Evolutionary conservation across 1,140 invertebrate genomes (phyloP), one percentile per base, ranked within the genome.

Genomic region (Monochamus saltuarius): DNA sequence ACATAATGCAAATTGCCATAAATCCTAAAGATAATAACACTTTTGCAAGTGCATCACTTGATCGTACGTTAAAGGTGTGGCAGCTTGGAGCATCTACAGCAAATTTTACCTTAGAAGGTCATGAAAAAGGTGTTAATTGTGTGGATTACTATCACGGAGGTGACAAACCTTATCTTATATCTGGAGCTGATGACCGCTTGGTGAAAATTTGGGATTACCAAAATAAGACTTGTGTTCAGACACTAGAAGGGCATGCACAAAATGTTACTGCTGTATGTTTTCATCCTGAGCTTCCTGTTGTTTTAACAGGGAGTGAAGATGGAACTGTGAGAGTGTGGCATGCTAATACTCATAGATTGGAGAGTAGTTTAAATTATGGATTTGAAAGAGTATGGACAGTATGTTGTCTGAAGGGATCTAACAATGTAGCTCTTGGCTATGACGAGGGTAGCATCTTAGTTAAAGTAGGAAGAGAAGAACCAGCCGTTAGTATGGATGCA

Each of bases 11-110:
- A 78, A 92, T 99, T 70, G 96, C 97, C 0, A 94, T 99, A 65
- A 99, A 99, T 81, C 98, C 98, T 0, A 99, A 99, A 77, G 98
- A 99, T 75, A 99, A 99, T 77, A 99, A 99, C 75, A 99, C 97
- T n/a, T 99, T 99, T 81, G 98, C 97, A 4, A 97, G 94, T 74
- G 98, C 97, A 19, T 99, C 97, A 16, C 81, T 99, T 1, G 98
- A 99, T 79, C 87, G 94, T 62, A 98, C 95, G 1, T 88, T 99
- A 6, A 99, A 99, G 85, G 93, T 91, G 10, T 73, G 75, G 73
- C 73, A 75, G 57, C 62, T 70, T 51, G 98, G 97, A 2, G 98
- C 96, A 0, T 87, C 89, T n/a, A 90, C 89, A 1, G 93, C 97
- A 0, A 99, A 99, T 79, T 99, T 99, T 75, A 99, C 97, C 0